Percentiles rank a stretch among this genome's conserved stretches.
Conservation (phyloP, 2,113 vertebrate species). For the zebrafish (Danio rerio) region GRCz12tu NC_133185.1:40549001-40549500, state of each 20-base stretch:
- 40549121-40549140: constrained; percentile 39
- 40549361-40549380: neutral
- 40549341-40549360: constrained; percentile 20
- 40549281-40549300: constrained; percentile 6
- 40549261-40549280: neutral
- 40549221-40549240: neutral
- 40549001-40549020: constrained; percentile 31
- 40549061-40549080: constrained; percentile 24
- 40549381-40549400: neutral
- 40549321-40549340: constrained; percentile 26
- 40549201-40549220: constrained; percentile 4
- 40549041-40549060: constrained; percentile 16
- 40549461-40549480: constrained; percentile 53
- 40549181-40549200: neutral
- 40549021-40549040: constrained; percentile 20
- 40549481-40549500: constrained; percentile 60
- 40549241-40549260: neutral
- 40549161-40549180: neutral
- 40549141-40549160: neutral
- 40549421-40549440: neutral
- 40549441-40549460: constrained; percentile 52
- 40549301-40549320: neutral
- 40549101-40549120: constrained; percentile 5
- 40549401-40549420: neutral
- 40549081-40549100: neutral